A percentile compares a stretch with the other conserved stretches of the same genome.
Conservation (phyloP, 2,888 invertebrate species). For the Hirtodrosophila duncani region DNA sequence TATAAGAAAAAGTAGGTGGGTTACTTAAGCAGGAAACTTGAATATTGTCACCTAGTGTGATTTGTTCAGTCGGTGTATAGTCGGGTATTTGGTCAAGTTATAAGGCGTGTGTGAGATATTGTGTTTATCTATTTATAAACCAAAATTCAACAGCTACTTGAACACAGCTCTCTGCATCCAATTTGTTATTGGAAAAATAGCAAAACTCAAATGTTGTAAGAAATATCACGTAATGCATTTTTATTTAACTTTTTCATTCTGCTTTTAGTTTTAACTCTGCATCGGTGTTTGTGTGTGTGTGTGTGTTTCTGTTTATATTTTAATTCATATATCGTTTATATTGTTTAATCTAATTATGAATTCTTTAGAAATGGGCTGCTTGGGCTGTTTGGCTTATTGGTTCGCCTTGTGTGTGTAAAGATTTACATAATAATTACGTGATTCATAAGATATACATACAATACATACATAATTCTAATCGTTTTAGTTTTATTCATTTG, state of each 20-base stretch:
- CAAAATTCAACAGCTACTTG: neutral
- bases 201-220: slow-evolving; percentile 63
- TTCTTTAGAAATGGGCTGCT: too few relatives aligned
- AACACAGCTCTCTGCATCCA: neutral
- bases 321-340: slow-evolving; percentile 26
- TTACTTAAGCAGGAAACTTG: too few relatives aligned
- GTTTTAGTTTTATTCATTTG: slow-evolving; percentile 20
- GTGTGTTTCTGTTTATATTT: slow-evolving; percentile 13
- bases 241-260: slow-evolving; percentile 49
- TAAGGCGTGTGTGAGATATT: slow-evolving; percentile 43
- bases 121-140: neutral
- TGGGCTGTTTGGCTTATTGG: slow-evolving; percentile 9
- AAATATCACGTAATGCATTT: slow-evolving; percentile 71
- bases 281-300: slow-evolving; percentile 22
- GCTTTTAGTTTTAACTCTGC: slow-evolving; percentile 20
- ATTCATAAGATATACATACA: slow-evolving; percentile 59
- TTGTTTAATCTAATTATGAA: slow-evolving; percentile 11
- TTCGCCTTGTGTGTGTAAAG: slow-evolving; percentile 23
- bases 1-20: too few relatives aligned
- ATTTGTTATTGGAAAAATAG: slow-evolving; percentile 24
- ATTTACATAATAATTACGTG: slow-evolving; percentile 49
- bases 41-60: too few relatives aligned
- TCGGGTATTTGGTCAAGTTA: slow-evolving; percentile 55
- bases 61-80: slow-evolving; percentile 4
- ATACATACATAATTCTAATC: slow-evolving; percentile 11